Conservation (phyloP, 1,140 invertebrate genomes). For the Babylonia areolata region DNA sequence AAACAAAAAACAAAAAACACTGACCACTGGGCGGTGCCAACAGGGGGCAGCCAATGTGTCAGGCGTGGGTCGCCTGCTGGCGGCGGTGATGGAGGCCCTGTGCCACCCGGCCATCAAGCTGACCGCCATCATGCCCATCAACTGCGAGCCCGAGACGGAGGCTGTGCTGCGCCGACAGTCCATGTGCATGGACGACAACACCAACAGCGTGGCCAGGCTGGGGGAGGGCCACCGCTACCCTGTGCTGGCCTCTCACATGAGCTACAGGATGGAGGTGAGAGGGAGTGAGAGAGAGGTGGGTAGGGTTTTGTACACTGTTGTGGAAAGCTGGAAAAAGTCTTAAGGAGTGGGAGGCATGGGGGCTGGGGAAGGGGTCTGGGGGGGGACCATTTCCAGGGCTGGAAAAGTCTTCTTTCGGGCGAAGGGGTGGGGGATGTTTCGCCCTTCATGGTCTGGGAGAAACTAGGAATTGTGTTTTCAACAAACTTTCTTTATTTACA, state of each 20-base stretch:
- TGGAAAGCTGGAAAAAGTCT: too few species aligned
- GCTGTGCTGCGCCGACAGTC: conserved; percentile 70
- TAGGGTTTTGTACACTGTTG: too few species aligned
- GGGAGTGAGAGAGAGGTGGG: neutral
- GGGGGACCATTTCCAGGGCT: too few species aligned
- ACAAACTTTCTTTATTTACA: too few species aligned
- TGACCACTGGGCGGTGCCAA: too few species aligned
- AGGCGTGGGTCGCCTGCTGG: conserved; percentile 83
- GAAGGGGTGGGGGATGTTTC: too few species aligned
- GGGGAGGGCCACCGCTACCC: conserved; percentile 86
- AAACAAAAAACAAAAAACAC: too few species aligned
- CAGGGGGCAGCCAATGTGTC: conserved; percentile 74
- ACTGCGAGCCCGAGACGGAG: conserved; percentile 77
- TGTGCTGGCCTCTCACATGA: conserved; percentile 88
- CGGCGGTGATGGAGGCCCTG: conserved; percentile 87
- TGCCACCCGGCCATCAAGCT: conserved; percentile 87
- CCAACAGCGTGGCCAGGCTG: conserved; percentile 73
- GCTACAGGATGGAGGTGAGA: conserved; percentile 82
- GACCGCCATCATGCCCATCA: conserved; percentile 86
- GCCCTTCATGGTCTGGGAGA: too few species aligned
- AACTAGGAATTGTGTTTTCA: too few species aligned
- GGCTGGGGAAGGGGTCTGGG: too few species aligned
- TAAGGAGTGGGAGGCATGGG: too few species aligned
- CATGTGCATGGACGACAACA: conserved; percentile 77
- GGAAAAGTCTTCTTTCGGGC: too few species aligned